Conservation (phyloP, 2,113 vertebrate genomes). For the Excalfactoria chinensis region DNA sequence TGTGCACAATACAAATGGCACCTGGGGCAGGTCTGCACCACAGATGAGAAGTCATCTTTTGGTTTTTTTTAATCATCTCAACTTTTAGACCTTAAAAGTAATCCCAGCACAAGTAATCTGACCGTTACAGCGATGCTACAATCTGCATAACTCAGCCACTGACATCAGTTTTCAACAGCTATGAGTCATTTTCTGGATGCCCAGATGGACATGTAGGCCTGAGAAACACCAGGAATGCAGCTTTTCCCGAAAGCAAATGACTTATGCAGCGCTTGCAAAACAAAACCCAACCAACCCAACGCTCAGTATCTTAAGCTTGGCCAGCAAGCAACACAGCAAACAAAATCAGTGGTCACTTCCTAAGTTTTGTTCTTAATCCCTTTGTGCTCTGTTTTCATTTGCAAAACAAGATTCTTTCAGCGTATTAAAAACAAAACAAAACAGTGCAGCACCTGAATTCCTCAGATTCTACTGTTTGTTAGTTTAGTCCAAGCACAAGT, state of each 20-base stretch:
- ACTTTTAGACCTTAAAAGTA: background rate
- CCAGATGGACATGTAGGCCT: background rate
- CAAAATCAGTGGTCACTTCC: constrained; percentile 51
- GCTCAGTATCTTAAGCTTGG: background rate
- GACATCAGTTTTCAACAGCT: background rate
- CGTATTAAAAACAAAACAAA: background rate
- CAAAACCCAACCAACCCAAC: background rate
- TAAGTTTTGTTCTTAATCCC: constrained; percentile 38
- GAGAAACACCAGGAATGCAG: background rate
- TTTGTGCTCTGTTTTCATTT: constrained; percentile 61
- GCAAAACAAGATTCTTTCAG: constrained; percentile 52
- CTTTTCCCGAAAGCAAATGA: background rate
- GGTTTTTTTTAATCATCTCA: background rate
- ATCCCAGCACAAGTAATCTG: background rate
- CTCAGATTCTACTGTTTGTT: constrained; percentile 56
- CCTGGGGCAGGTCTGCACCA: background rate
- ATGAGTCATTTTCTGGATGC: constrained; percentile 2
- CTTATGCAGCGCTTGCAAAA: background rate
- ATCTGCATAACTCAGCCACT: constrained; percentile 2
- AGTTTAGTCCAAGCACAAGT: constrained; percentile 42
- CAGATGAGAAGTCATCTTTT: background rate
- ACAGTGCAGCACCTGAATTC: constrained; percentile 4
- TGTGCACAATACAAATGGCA: background rate
- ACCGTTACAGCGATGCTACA: background rate
- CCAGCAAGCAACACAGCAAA: constrained; percentile 45